Percentiles rank a stretch among this genome's conserved stretches.
These are phyloP conservation scores for Augochlora pura DNA, from an alignment of 1,140 invertebrate genomes.

Conservation along the genomic window DNA sequence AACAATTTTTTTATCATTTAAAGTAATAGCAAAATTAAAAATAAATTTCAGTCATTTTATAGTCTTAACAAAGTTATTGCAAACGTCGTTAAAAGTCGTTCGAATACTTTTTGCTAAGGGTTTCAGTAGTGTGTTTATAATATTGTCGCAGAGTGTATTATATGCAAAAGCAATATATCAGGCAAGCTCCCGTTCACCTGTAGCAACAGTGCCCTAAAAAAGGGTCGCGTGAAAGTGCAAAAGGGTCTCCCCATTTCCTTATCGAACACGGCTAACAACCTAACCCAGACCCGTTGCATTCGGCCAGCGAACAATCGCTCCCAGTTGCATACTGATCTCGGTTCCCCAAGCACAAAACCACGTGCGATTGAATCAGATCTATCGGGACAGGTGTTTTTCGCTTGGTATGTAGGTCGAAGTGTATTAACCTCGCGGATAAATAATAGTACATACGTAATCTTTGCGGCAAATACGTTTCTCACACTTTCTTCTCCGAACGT, in stretches of 20 bases:
- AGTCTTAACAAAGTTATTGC: no score
- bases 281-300: not conserved
- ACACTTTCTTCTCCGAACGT: not conserved
- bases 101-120: no score
- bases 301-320: constrained; percentile 37
- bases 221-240: constrained; percentile 21
- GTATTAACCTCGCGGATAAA: constrained; percentile 47
- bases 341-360: constrained; percentile 19
- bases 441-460: constrained; percentile 32
- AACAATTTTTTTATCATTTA: no score
- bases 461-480: constrained; percentile 3
- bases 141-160: no score
- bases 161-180: no score
- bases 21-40: no score
- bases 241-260: not conserved
- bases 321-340: constrained; percentile 40
- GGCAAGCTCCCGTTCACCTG: no score
- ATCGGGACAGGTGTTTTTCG: constrained; percentile 49
- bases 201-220: no score
- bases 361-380: constrained; percentile 37
- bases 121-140: no score
- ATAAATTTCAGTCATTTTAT: no score
- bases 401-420: constrained; percentile 39
- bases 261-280: constrained; percentile 20
- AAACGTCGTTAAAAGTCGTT: no score